These are phyloP conservation scores for Sinodicranocentrus sp. DNA, from an alignment of 2,888 invertebrate species.

Conservation along the genomic window DNA sequence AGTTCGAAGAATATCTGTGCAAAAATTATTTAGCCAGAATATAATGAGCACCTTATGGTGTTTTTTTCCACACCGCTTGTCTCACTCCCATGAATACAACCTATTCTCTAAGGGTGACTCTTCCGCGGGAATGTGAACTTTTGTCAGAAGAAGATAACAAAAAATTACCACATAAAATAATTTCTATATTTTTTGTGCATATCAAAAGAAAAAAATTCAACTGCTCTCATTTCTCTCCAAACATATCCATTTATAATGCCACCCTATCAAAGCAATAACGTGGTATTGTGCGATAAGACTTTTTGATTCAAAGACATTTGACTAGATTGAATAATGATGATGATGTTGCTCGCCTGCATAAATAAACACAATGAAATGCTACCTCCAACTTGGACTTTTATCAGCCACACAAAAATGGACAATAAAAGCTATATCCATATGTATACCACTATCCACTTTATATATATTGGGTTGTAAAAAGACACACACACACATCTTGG, in stretches of 20 bases:
- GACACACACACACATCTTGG: background rate
- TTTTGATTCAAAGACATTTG: background rate
- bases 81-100: background rate
- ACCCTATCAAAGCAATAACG: background rate
- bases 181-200: too few relatives aligned
- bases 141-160: background rate
- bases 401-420: constrained; percentile 17
- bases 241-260: background rate
- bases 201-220: too few relatives aligned
- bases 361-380: too few relatives aligned
- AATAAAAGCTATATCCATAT: constrained; percentile 9
- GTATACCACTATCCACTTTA: background rate
- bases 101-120: background rate
- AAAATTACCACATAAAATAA: background rate
- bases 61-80: too few relatives aligned
- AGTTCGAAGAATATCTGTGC: too few relatives aligned
- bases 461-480: background rate
- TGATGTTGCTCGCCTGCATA: too few relatives aligned
- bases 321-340: background rate
- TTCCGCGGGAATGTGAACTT: background rate
- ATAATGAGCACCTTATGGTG: background rate
- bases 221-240: background rate
- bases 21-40: too few relatives aligned
- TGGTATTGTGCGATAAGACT: background rate
- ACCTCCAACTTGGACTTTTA: background rate